phyloP scores from a whole-genome alignment of 2,888 invertebrate genomes.

The Leptopterna dolabrata region DNA sequence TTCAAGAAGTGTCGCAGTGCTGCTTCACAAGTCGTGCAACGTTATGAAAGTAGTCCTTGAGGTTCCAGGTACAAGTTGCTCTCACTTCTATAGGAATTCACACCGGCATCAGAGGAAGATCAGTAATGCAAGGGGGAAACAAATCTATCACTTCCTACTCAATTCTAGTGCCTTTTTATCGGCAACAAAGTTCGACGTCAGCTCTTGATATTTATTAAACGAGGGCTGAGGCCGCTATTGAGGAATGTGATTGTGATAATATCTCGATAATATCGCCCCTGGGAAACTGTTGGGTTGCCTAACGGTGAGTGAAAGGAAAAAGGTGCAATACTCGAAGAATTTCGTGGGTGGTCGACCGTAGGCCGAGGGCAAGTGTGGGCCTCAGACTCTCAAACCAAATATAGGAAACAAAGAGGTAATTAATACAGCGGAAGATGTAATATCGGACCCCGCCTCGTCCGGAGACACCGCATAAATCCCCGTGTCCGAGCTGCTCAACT shows the following conservation, averaged over 20 bases:
- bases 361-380: slow-evolving; percentile 5
- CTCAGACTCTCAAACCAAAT: slow-evolving; percentile 17
- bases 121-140: too few species aligned
- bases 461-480: neutral
- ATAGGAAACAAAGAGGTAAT: slow-evolving; percentile 44
- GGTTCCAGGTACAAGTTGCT: too few species aligned
- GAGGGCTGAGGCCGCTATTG: too few species aligned
- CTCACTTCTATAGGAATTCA: too few species aligned
- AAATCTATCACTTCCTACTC: too few species aligned
- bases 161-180: too few species aligned
- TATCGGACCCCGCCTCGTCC: neutral
- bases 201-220: too few species aligned
- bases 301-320: slow-evolving; percentile 18
- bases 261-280: neutral
- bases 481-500: neutral
- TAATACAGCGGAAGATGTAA: slow-evolving; percentile 32
- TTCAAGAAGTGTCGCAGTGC: too few species aligned
- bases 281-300: neutral
- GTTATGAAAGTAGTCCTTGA: too few species aligned
- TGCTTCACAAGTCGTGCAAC: too few species aligned
- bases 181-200: too few species aligned
- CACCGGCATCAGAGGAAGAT: too few species aligned
- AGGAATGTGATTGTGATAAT: neutral
- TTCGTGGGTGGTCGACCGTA: slow-evolving; percentile 7
- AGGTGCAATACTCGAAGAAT: slow-evolving; percentile 22